Evolutionary conservation across 2,888 invertebrate genomes (phyloP).

Genomic region (Drosophila infuscata): DNA sequence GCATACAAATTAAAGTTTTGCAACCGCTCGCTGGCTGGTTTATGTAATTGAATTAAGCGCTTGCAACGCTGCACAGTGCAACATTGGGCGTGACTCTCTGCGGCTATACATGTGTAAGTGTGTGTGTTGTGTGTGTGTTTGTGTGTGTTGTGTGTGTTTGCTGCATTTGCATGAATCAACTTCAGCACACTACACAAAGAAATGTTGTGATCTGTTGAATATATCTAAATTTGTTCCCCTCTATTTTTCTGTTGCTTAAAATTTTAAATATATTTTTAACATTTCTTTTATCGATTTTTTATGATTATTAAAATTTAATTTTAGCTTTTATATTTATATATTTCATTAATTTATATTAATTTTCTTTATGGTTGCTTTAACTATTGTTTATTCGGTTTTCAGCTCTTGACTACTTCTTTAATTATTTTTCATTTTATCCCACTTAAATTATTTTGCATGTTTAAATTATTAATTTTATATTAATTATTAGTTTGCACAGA

Average conservation of each 20-base stretch:
- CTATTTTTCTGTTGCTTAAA: neutral
- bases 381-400: neutral
- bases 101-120: constrained; percentile 5
- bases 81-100: constrained; percentile 40
- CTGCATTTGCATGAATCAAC: constrained; percentile 19
- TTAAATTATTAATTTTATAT: neutral
- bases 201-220: constrained; percentile 42
- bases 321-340: neutral
- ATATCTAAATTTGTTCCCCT: neutral
- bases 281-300: neutral
- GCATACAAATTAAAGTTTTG: constrained; percentile 77
- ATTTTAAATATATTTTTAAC: neutral
- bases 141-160: constrained; percentile 4
- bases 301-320: neutral
- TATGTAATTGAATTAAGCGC: constrained; percentile 75
- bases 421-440: neutral
- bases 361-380: neutral
- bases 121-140: constrained; percentile 9
- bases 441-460: neutral
- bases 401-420: neutral
- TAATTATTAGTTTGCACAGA: neutral
- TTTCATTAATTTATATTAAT: neutral
- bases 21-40: constrained; percentile 52
- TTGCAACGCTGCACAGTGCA: constrained; percentile 27
- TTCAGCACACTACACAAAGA: constrained; percentile 8